Conservation (phyloP, 2,888 invertebrate species). For the Odontocolon sp. region DNA sequence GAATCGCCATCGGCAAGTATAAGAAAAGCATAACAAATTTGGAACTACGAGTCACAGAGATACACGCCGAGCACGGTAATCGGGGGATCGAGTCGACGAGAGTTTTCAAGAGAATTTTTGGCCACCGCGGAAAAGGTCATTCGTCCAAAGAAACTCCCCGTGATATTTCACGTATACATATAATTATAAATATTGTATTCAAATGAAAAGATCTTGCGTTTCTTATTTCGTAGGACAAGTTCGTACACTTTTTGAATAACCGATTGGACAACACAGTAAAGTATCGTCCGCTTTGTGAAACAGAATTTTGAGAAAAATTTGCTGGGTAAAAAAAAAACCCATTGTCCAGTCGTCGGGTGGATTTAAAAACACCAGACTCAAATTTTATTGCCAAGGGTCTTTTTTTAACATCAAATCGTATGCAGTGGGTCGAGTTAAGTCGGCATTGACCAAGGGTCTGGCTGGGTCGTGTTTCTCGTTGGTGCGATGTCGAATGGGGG, state of each 20-base stretch:
- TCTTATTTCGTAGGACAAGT: slow-evolving; percentile 47
- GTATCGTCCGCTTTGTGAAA: slow-evolving; percentile 44
- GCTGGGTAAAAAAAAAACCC: slow-evolving; percentile 28
- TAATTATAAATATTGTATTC: slow-evolving; percentile 31
- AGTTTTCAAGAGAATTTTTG: slow-evolving; percentile 47
- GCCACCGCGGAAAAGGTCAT: slow-evolving; percentile 56
- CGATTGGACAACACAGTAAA: slow-evolving; percentile 43
- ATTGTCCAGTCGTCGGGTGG: slow-evolving; percentile 49
- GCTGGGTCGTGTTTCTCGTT: slow-evolving; percentile 2
- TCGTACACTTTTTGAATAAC: slow-evolving; percentile 46
- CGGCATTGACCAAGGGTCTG: slow-evolving; percentile 17
- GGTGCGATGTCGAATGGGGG: background rate
- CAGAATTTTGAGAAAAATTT: slow-evolving; percentile 37
- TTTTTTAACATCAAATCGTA: slow-evolving; percentile 13
- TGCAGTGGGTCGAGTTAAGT: slow-evolving; percentile 20
- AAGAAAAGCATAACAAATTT: background rate
- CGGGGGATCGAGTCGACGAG: slow-evolving; percentile 25
- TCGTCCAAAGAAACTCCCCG: slow-evolving; percentile 62
- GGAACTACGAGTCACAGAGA: too few species aligned
- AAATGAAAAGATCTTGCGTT: slow-evolving; percentile 36
- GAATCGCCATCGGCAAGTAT: slow-evolving; percentile 10
- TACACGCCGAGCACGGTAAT: slow-evolving; percentile 44
- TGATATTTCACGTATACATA: slow-evolving; percentile 61
- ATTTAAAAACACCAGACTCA: slow-evolving; percentile 27
- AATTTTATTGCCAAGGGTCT: slow-evolving; percentile 20